phyloP scores from a whole-genome alignment of 2,113 vertebrate genomes.

The Oreochromis tanganicae region DNA sequence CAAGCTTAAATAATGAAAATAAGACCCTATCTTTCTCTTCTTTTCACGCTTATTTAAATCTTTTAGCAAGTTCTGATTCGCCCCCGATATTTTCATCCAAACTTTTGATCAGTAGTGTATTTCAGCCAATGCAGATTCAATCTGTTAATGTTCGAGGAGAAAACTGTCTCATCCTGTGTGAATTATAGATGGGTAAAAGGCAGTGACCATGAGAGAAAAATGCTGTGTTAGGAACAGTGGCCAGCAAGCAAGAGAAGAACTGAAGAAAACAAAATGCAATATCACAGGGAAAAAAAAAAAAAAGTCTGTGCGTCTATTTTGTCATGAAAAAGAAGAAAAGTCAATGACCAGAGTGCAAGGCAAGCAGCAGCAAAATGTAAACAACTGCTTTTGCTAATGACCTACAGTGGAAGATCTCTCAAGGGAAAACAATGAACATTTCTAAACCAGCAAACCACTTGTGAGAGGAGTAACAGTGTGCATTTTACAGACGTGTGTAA shows the following conservation, averaged over 20 bases:
- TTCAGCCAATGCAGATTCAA: not conserved
- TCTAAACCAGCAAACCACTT: not conserved
- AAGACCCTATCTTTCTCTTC: not conserved
- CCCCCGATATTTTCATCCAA: not conserved
- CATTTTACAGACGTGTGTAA: not conserved
- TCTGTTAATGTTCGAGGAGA: not conserved
- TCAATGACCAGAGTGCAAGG: not conserved
- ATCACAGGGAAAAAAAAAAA: not conserved
- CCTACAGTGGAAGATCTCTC: slow-evolving; percentile 12
- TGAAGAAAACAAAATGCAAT: slow-evolving; percentile 9
- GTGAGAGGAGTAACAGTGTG: not conserved
- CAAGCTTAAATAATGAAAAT: not conserved
- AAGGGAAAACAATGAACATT: not conserved
- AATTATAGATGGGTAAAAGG: slow-evolving; percentile 43
- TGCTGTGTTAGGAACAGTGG: not conserved
- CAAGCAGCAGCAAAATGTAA: not conserved
- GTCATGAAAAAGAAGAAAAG: slow-evolving; percentile 3
- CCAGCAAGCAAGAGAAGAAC: slow-evolving; percentile 5
- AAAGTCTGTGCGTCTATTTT: not conserved
- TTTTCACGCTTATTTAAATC: not conserved
- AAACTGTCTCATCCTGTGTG: slow-evolving; percentile 3
- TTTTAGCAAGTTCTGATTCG: not conserved
- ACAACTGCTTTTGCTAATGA: slow-evolving; percentile 12
- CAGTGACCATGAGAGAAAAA: slow-evolving; percentile 16
- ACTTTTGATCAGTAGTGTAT: not conserved